Conservation (phyloP, 2,113 vertebrate genomes). For the Neogale vison region DNA sequence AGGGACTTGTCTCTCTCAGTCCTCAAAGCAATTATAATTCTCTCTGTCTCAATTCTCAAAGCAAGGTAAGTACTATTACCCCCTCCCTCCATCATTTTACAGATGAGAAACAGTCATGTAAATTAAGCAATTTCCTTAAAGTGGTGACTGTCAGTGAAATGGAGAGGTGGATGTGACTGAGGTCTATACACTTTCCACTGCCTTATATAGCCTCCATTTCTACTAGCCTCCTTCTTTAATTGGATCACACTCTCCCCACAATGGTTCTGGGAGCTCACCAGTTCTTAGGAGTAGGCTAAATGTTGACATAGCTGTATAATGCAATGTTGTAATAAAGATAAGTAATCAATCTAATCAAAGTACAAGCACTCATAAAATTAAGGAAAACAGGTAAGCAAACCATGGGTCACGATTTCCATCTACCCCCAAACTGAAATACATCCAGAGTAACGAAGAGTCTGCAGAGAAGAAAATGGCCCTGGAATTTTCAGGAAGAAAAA, state of each 20-base stretch:
- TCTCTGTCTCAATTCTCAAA: not conserved
- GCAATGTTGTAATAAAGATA: not conserved
- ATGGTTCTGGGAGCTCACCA: not conserved
- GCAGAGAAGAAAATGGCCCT: not conserved
- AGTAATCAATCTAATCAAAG: not conserved
- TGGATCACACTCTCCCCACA: not conserved
- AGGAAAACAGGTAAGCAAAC: not conserved
- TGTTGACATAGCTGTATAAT: not conserved
- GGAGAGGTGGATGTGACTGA: not conserved
- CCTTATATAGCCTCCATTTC: not conserved
- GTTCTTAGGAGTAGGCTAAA: not conserved
- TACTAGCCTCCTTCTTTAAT: not conserved
- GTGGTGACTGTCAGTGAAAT: not conserved
- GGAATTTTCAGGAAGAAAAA: not conserved
- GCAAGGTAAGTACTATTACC: not conserved
- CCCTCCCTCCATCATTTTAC: not conserved
- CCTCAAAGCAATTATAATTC: not conserved
- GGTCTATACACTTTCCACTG: not conserved
- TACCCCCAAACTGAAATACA: not conserved
- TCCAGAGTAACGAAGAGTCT: not conserved
- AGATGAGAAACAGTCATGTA: not conserved
- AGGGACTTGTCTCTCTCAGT: not conserved
- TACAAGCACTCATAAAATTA: not conserved
- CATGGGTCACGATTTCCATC: not conserved
- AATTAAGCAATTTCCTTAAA: not conserved